Evolutionary conservation across 2,113 vertebrate genomes (phyloP), one percentile per base, ranked within the genome.

Genomic region (Chaenogobius annularis): DNA sequence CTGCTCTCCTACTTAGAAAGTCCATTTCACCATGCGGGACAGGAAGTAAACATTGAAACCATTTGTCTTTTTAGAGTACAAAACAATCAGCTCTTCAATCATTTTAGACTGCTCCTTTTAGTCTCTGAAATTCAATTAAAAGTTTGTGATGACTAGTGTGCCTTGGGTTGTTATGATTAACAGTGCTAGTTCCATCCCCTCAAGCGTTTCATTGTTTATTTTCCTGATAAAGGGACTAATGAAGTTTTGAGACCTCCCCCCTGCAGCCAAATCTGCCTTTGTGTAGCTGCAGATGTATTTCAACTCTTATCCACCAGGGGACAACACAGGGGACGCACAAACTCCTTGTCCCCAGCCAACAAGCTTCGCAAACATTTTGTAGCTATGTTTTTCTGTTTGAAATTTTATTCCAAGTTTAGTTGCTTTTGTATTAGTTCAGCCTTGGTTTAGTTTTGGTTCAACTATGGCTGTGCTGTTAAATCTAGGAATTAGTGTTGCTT

Each of bases 221-320:
- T 11, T 63, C 61, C 44, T n/a, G 10, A 59, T 65, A 19, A 58
- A 56, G 50, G 63, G 22, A 54, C 63, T 66, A 71, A 74, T 74
- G 15, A 74, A 44, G 59, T 79, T 69, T 50, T 54, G 68, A 48
- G 47, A 64, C 22, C 62, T 31, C 54, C 70, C 74, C 46, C 83
- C 74, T 44, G 31, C 75, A 70, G 77, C 69, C 43, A 70, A 73
- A 65, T 67, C 50, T 13, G 67, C 52, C 50, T 55, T 84, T 75
- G 70, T 75, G 66, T 23, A 73, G 80, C 55, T 0, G 71, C 55
- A 59, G 67, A 72, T 67, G 82, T 17, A 82, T 79, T 85, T 81
- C 75, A 80, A 66, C 74, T 59, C 69, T 66, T 58, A 73, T 64
- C 82, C 84, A 81, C 72, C 77, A 83, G 81, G 81, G 81, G 55